Percentiles rank a stretch among this genome's conserved stretches.
phyloP scores from a whole-genome alignment of 2,888 invertebrate species.

The Salticus scenicus region DNA sequence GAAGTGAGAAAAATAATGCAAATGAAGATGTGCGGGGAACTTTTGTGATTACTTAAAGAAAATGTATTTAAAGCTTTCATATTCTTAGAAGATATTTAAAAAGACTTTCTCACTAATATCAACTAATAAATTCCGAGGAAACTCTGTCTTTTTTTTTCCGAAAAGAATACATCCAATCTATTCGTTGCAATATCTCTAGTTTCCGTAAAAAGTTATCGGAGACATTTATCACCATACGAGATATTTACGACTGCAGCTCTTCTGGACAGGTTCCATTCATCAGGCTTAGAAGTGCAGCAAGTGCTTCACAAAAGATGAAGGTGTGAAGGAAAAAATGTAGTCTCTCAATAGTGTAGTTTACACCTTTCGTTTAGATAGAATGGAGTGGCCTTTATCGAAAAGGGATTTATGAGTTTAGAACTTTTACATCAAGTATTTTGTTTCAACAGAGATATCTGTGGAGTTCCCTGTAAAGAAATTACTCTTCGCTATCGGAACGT shows the following conservation, averaged over 20 bases:
- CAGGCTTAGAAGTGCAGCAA: slow-evolving; percentile 50
- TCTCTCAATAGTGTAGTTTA: slow-evolving; percentile 52
- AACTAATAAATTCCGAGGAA: background rate
- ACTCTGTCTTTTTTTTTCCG: background rate
- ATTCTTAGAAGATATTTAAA: background rate
- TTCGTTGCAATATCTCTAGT: slow-evolving; percentile 9
- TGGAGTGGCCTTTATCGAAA: slow-evolving; percentile 41
- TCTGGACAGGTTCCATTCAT: slow-evolving; percentile 34
- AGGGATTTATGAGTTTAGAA: background rate
- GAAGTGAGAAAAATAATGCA: no score
- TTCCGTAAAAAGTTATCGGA: slow-evolving; percentile 49
- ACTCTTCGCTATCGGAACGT: background rate
- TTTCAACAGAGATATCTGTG: background rate
- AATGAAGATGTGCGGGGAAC: no score
- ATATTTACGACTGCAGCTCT: slow-evolving; percentile 47
- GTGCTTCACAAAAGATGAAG: slow-evolving; percentile 17
- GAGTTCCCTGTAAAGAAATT: background rate
- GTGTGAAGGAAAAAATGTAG: slow-evolving; percentile 24
- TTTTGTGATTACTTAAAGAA: no score
- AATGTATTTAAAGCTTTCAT: background rate
- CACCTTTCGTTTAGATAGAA: slow-evolving; percentile 37
- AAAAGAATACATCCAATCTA: background rate
- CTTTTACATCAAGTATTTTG: background rate
- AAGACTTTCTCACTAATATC: background rate
- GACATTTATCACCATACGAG: slow-evolving; percentile 34